phyloP scores from a whole-genome alignment of 2,888 invertebrate species.

The Escarpia spicata region DNA sequence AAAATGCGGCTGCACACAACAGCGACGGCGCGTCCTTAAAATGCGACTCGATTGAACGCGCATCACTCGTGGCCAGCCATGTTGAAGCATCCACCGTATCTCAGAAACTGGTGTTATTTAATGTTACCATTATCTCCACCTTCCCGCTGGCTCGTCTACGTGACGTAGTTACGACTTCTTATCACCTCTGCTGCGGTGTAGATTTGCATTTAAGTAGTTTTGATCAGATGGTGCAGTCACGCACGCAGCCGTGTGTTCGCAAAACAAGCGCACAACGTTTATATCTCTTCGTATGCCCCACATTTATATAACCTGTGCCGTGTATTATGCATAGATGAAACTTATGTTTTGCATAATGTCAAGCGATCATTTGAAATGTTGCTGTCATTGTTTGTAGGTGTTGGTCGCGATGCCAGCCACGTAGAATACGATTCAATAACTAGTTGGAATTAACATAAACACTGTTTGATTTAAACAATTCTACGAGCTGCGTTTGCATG shows the following conservation, averaged over 20 bases:
- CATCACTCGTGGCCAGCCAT: neutral
- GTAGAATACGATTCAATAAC: neutral
- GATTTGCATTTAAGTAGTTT: neutral
- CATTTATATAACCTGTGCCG: neutral
- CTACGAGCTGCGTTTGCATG: neutral
- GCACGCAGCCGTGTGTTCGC: neutral
- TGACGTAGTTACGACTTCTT: neutral
- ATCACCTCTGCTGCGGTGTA: neutral
- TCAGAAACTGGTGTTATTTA: neutral
- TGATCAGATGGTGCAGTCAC: neutral
- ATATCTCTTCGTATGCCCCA: neutral
- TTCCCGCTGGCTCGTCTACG: neutral
- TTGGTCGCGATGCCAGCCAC: neutral
- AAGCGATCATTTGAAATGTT: neutral
- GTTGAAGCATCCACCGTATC: neutral
- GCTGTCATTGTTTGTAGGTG: neutral
- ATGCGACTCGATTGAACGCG: neutral
- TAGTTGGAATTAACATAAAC: neutral
- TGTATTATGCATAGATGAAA: neutral
- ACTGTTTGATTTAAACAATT: neutral
- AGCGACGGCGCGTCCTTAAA: neutral
- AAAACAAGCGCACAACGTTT: neutral
- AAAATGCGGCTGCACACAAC: neutral
- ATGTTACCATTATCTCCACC: neutral
- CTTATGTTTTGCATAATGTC: neutral